Evolutionary conservation across 2,888 invertebrate species (phyloP).

Genomic region (Drosophila subsilvestris): DNA sequence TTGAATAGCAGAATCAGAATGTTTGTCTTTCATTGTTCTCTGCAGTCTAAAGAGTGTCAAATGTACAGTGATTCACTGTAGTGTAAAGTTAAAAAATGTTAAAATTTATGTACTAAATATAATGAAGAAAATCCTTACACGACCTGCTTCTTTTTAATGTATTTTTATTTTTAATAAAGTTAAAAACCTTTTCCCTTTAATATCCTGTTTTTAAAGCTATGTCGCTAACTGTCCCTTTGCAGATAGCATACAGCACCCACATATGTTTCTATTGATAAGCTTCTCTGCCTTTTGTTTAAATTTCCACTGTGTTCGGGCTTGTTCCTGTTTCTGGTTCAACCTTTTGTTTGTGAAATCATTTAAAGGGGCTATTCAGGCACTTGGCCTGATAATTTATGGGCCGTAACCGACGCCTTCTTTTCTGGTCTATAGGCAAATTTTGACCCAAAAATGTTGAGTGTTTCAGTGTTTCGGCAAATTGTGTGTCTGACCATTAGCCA

Average conservation of each 20-base stretch:
- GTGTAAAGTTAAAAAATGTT: background rate
- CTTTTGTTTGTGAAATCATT: slow-evolving; percentile 31
- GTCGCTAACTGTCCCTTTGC: background rate
- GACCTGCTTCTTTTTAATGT: background rate
- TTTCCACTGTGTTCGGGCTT: slow-evolving; percentile 2
- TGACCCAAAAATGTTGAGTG: slow-evolving; percentile 31
- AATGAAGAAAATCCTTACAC: background rate
- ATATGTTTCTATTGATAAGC: slow-evolving; percentile 15
- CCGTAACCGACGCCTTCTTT: slow-evolving; percentile 8
- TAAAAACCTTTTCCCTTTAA: too few species aligned
- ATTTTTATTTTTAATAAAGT: too few species aligned
- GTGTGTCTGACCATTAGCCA: slow-evolving; percentile 27
- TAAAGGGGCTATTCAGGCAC: slow-evolving; percentile 24
- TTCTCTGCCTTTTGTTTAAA: slow-evolving; percentile 22
- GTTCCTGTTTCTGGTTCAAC: slow-evolving; percentile 23
- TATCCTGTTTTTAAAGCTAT: background rate
- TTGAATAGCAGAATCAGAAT: slow-evolving; percentile 10
- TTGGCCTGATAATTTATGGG: slow-evolving; percentile 37
- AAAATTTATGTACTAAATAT: background rate
- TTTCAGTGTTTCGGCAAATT: slow-evolving; percentile 34
- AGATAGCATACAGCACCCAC: background rate
- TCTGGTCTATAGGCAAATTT: background rate
- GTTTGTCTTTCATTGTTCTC: slow-evolving; percentile 14
- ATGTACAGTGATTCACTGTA: background rate
- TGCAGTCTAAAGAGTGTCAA: background rate